phyloP scores from a whole-genome alignment of 2,888 invertebrate species.

The Sialis lutaria region DNA sequence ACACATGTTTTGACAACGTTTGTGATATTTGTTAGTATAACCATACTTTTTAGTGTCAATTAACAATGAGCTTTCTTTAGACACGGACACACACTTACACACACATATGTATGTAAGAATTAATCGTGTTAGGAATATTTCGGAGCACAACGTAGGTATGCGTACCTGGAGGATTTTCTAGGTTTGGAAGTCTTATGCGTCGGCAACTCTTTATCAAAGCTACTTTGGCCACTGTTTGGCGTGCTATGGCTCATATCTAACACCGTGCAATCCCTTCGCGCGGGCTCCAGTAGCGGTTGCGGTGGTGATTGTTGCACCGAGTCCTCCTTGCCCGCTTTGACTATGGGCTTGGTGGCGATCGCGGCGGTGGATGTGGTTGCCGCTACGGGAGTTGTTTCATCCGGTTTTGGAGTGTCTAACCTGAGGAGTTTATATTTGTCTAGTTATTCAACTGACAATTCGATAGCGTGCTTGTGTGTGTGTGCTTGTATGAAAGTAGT shows the following conservation, averaged over 20 bases:
- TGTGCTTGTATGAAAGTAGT: too few species aligned
- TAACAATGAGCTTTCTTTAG: too few species aligned
- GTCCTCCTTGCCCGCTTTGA: conserved; percentile 17
- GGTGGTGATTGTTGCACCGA: conserved; percentile 15
- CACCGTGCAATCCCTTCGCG: conserved; percentile 14
- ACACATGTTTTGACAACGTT: too few species aligned
- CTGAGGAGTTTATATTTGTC: too few species aligned
- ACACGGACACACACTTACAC: too few species aligned
- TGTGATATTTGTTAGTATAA: too few species aligned
- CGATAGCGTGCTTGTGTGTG: too few species aligned
- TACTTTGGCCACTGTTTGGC: conserved; percentile 25
- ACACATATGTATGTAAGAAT: too few species aligned
- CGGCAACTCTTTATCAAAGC: conserved; percentile 14
- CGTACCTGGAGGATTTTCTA: conserved; percentile 4
- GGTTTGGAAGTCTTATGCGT: not conserved
- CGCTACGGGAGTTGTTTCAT: not conserved
- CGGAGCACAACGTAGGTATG: too few species aligned
- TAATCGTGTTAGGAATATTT: too few species aligned
- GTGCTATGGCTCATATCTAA: conserved; percentile 25
- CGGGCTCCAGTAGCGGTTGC: conserved; percentile 11
- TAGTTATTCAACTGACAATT: too few species aligned
- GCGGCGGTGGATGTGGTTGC: conserved; percentile 10
- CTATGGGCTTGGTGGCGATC: conserved; percentile 13
- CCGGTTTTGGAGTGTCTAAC: not conserved
- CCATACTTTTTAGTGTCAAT: too few species aligned